Evolutionary conservation across 1,140 invertebrate species (phyloP), one percentile per base, ranked within the genome.

Genomic region (Notospermus geniculatus): DNA sequence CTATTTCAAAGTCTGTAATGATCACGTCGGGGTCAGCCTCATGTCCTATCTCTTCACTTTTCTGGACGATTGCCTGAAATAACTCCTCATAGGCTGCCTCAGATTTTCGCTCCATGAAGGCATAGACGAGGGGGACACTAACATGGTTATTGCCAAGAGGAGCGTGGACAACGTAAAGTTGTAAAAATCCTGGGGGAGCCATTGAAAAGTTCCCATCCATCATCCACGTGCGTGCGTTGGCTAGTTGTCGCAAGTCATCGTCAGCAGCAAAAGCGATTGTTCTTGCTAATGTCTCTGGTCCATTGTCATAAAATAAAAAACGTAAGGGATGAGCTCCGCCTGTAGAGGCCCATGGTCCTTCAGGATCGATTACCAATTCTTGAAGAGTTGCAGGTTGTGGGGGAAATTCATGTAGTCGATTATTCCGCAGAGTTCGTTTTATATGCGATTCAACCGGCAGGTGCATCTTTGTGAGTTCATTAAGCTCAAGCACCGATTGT

Each of bases 281-380:
- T 43, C 39, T 43, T 19, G 39, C 11, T 13, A 13, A 13, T 43
- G 39, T 13, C 19, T 43, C 39, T 19, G 39, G 39, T 13, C 39
- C 39, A 43, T 43, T 43, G 19, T 43, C 39, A 43, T 43, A 43
- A 43, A 43, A 43, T 19, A 43, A 19, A 43, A 43, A 43, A 13
- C 19, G 11, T 19, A 13, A 19, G 11, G 39, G 39, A 19, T 43
- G 11, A 19, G 39, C 39, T 13, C 39, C 39, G 19, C 39, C 39
- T 13, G 39, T 43, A 11, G 19, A 13, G 11, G 39, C 11, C 39
- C 39, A 43, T 43, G 39, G 39, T 11, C 39, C 39, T 13, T 43
- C 39, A 13, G 11, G 11, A 43, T 11, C 11, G 19, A 43, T 43
- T 19, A 43, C 39, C 19, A 43, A 43, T 19, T 43, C 39, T 43